phyloP scores from a whole-genome alignment of 2,888 invertebrate species.

The Dryocosmus kuriphilus region DNA sequence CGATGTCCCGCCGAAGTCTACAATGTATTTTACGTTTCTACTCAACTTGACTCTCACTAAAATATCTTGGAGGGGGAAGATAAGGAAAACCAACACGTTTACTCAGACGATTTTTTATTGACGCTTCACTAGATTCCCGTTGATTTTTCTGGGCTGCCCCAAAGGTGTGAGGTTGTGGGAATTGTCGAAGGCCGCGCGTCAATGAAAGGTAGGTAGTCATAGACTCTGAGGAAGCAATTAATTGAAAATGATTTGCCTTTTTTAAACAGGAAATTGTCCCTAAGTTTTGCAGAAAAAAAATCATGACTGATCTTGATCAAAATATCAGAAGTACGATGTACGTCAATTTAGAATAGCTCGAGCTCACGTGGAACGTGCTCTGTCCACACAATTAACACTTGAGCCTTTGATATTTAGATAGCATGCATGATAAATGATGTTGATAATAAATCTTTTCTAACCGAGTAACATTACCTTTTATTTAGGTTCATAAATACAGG shows the following conservation, averaged over 20 bases:
- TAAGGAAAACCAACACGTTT: conserved; percentile 65
- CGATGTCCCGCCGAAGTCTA: conserved; percentile 65
- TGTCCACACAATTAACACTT: neutral
- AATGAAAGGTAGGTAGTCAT: neutral
- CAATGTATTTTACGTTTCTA: conserved; percentile 61
- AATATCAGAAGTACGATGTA: neutral
- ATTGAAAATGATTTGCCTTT: neutral
- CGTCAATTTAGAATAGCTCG: neutral
- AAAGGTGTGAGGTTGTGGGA: neutral
- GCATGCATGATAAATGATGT: too few relatives aligned
- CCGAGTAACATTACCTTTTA: too few relatives aligned
- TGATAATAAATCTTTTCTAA: too few relatives aligned
- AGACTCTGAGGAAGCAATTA: neutral
- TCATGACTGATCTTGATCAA: neutral
- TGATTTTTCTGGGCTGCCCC: neutral
- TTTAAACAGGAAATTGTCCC: neutral
- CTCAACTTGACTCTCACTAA: conserved; percentile 58
- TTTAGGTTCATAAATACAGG: too few relatives aligned
- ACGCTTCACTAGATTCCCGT: conserved; percentile 42
- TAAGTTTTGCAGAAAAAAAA: neutral
- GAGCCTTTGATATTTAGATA: too few relatives aligned
- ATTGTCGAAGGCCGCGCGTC: neutral
- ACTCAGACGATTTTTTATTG: conserved; percentile 60
- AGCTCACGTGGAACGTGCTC: neutral
- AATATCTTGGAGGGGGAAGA: conserved; percentile 60